Base-by-base conservation (phyloP, 2,888 invertebrate genomes). In the Enchytraeus crypticus region DNA sequence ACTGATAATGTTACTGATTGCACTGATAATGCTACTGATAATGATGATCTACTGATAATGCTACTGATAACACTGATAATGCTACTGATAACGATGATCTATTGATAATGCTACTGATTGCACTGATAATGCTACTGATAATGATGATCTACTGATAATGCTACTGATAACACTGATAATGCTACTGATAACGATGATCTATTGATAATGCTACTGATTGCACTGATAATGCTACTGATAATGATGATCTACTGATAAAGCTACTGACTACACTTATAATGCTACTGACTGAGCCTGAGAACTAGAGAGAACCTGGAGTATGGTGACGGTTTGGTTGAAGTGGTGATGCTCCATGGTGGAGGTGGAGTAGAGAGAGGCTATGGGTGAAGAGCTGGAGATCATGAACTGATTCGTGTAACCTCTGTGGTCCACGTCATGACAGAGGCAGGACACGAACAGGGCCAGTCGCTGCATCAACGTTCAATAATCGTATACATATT, bases 331-430 rank as follows among this genome's bases (percentile, higher is more conserved):
- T 74, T 89, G 90, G 74, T 90, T 90, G 75, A 90, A 90, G 77
- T 90, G 90, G 74, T 90, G 90, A 73, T 90, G 89, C 74, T 90
- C 90, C 83, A 90, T 84, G 0, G 90, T 89, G 0, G 89, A 89
- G 0, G 90, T 90, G 34, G 88, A 86, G 77, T 90, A 90, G 76
- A 91, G 88, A 30, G 87, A 84, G 0, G 90, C 90, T 43, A 91
- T 79, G 0, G 90, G 90, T 1, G 89, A 88, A 58, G 86, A 87
- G 29, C 86, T 88, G 69, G 89, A 88, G 69, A 86, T 83, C 88
- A 90, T 88, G 77, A 89, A 90, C 73, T 88, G 87, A 74, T 90
- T 90, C 63, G 88, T 90, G 76, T 88, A 89, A 1, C 90, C 90
- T 30, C 90, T 82, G 74, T 91, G 90, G 73, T 91, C 90, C 71